These are phyloP conservation scores for Pangasius macronema DNA, from an alignment of 2,797 vertebrate species.

Conservation along the genomic window DNA sequence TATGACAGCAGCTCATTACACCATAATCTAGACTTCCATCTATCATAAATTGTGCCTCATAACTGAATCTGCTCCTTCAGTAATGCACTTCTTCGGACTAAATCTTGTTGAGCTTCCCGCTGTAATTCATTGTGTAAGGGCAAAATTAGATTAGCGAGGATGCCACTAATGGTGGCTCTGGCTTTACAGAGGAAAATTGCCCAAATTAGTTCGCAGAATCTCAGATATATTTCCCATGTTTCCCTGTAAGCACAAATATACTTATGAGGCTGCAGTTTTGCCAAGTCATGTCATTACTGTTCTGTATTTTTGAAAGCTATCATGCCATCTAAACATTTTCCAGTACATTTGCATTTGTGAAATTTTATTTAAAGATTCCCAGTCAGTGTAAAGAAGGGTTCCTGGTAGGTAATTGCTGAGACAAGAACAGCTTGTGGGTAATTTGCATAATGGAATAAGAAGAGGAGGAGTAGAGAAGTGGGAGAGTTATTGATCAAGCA, in stretches of 20 bases:
- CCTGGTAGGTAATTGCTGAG: conserved; percentile 31
- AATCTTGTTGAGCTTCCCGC: conserved; percentile 29
- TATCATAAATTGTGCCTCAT: conserved; percentile 30
- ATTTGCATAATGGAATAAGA: conserved; percentile 31
- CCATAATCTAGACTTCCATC: conserved; percentile 31
- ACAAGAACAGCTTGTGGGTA: neutral
- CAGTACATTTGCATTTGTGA: neutral
- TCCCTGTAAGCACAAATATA: neutral
- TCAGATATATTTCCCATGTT: conserved; percentile 1
- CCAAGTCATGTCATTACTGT: neutral
- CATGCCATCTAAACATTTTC: neutral
- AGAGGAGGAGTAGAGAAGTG: no score
- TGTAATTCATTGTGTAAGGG: conserved; percentile 28
- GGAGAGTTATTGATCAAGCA: conserved; percentile 29
- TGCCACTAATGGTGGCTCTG: conserved; percentile 28
- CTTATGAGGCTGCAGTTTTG: neutral
- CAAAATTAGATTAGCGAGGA: conserved; percentile 44
- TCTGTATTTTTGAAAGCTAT: neutral
- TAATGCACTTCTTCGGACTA: conserved; percentile 27
- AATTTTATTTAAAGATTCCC: neutral
- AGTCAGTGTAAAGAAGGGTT: neutral
- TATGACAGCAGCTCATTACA: conserved; percentile 21
- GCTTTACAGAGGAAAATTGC: conserved; percentile 28
- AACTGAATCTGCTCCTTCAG: conserved; percentile 24
- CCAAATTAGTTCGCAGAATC: conserved; percentile 5